Evolutionary conservation across 2,888 invertebrate genomes (phyloP).

Genomic region (Neria commutata): DNA sequence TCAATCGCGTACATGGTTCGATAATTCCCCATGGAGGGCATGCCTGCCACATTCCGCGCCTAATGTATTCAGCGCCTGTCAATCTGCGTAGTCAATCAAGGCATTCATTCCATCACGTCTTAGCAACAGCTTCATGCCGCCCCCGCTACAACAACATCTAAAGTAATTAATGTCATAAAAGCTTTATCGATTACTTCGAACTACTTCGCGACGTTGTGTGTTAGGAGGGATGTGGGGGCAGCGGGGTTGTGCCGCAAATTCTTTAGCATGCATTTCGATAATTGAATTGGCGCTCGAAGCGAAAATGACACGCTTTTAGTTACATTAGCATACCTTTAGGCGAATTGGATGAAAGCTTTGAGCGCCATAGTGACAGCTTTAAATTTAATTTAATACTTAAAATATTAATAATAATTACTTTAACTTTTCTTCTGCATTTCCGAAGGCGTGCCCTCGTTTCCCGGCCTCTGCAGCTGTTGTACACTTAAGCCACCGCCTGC

Average conservation of each 20-base stretch:
- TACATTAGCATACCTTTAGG: constrained; percentile 37
- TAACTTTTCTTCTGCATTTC: not conserved
- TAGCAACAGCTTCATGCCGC: constrained; percentile 23
- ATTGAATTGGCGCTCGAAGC: not conserved
- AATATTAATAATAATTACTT: no score
- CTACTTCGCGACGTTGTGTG: not conserved
- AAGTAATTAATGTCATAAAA: constrained; percentile 28
- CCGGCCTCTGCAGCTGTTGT: constrained; percentile 81
- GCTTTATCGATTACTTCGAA: constrained; percentile 22
- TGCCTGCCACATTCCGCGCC: not conserved
- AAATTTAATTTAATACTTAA: constrained; percentile 12
- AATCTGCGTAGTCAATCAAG: constrained; percentile 4
- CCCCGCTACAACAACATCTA: constrained; percentile 20
- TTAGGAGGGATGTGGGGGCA: no score
- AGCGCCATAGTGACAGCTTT: constrained; percentile 22
- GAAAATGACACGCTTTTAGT: constrained; percentile 35
- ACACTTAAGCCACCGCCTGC: constrained; percentile 69
- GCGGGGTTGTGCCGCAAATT: constrained; percentile 27
- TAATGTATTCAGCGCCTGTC: constrained; percentile 5
- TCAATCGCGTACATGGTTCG: not conserved
- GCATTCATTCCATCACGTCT: constrained; percentile 20
- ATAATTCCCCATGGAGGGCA: not conserved
- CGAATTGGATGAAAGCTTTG: constrained; percentile 24
- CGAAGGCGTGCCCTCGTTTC: constrained; percentile 68
- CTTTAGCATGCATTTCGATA: not conserved